Evolutionary conservation across 2,888 invertebrate species (phyloP).

Genomic region (Sialis fuliginosa): DNA sequence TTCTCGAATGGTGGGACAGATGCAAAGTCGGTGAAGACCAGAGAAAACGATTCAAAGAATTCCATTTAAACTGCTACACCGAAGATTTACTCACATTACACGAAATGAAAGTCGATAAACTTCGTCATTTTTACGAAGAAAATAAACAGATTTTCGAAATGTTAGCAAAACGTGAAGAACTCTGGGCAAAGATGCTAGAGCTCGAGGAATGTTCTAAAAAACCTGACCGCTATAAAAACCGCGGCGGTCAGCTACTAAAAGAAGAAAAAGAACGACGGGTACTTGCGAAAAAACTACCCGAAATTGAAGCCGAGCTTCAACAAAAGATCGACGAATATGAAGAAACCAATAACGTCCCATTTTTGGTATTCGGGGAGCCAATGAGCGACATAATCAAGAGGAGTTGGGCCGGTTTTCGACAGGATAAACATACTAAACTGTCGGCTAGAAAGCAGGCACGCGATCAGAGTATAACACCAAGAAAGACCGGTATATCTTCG

Average conservation of each 20-base stretch:
- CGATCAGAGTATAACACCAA: slow-evolving; percentile 12
- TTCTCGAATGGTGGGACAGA: slow-evolving; percentile 57
- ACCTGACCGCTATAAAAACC: slow-evolving; percentile 67
- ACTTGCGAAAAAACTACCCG: slow-evolving; percentile 50
- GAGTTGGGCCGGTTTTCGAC: slow-evolving; percentile 42
- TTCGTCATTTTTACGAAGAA: slow-evolving; percentile 43
- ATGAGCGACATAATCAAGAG: slow-evolving; percentile 40
- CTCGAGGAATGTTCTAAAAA: slow-evolving; percentile 60
- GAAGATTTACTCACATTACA: slow-evolving; percentile 66
- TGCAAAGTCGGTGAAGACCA: slow-evolving; percentile 49
- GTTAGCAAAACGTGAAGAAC: slow-evolving; percentile 42
- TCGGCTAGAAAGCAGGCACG: slow-evolving; percentile 32
- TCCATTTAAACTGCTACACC: slow-evolving; percentile 47
- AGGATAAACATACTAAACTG: slow-evolving; percentile 31
- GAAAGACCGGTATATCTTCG: slow-evolving; percentile 5
- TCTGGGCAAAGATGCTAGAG: slow-evolving; percentile 61
- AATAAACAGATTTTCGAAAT: slow-evolving; percentile 50
- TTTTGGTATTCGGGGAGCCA: slow-evolving; percentile 44
- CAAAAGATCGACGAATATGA: slow-evolving; percentile 36
- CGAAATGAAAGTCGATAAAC: slow-evolving; percentile 55
- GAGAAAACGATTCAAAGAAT: slow-evolving; percentile 41
- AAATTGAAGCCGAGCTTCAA: slow-evolving; percentile 48
- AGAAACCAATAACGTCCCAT: slow-evolving; percentile 29
- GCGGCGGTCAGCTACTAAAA: slow-evolving; percentile 68
- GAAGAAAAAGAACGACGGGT: slow-evolving; percentile 79